Evolutionary conservation across 2,888 invertebrate species (phyloP).

Genomic region (Chaitophorus viminalis): DNA sequence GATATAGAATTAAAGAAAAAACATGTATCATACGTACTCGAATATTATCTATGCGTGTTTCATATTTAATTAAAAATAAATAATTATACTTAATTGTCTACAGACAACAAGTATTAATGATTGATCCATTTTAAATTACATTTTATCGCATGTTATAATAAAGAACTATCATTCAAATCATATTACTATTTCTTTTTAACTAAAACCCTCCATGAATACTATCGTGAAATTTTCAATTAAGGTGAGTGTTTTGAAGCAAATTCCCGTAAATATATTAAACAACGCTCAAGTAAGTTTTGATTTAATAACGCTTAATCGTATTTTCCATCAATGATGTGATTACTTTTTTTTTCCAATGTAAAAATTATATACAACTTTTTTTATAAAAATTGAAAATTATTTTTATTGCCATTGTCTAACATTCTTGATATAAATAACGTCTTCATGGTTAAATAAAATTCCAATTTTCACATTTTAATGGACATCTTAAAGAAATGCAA

Average conservation of each 20-base stretch:
- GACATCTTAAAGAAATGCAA: too few species aligned
- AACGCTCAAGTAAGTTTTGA: not conserved
- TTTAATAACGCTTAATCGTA: slow-evolving; percentile 33
- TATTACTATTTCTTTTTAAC: not conserved
- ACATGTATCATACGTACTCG: too few species aligned
- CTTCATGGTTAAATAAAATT: too few species aligned
- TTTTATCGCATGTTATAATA: too few species aligned
- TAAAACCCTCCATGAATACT: not conserved
- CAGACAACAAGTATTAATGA: too few species aligned
- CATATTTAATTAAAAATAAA: not conserved
- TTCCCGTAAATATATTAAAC: not conserved
- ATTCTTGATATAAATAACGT: too few species aligned
- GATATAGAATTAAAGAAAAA: not conserved
- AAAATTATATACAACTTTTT: not conserved
- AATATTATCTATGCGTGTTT: not conserved
- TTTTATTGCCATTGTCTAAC: too few species aligned
- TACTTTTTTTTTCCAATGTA: not conserved
- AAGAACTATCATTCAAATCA: not conserved
- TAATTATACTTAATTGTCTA: not conserved
- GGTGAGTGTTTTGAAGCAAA: slow-evolving; percentile 3
- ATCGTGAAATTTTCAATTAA: not conserved
- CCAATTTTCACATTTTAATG: too few species aligned
- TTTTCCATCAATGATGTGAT: not conserved
- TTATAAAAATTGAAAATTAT: not conserved
- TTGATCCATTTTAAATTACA: too few species aligned